A percentile compares a stretch with the other conserved stretches of the same genome.
These are phyloP conservation scores for Orius insidiosus DNA, from an alignment of 1,140 invertebrate genomes.

Conservation along the genomic window DNA sequence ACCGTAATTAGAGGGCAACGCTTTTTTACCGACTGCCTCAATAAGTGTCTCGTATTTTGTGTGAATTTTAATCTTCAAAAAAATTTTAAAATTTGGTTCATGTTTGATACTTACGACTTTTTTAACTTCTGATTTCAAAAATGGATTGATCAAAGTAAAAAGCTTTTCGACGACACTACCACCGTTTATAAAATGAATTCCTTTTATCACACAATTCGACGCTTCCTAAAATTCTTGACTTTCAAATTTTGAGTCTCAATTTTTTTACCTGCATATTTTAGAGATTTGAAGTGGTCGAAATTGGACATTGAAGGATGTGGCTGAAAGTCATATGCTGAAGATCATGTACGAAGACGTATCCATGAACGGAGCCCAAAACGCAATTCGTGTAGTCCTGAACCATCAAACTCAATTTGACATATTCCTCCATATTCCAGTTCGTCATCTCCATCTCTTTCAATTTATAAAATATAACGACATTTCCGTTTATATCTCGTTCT, in stretches of 20 bases:
- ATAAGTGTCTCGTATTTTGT: slow-evolving; percentile 15
- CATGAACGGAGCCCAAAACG: slow-evolving; percentile 16
- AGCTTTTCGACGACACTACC: slow-evolving; percentile 42
- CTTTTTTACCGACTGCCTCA: slow-evolving; percentile 12
- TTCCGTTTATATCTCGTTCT: no score
- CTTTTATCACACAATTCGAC: slow-evolving; percentile 36
- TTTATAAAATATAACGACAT: no score
- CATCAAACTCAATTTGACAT: slow-evolving; percentile 12
- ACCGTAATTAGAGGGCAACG: slow-evolving; percentile 18
- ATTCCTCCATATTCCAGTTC: slow-evolving; percentile 13
- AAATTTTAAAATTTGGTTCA: slow-evolving; percentile 1
- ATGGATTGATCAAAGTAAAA: slow-evolving; percentile 38
- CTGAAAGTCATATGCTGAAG: slow-evolving; percentile 14
- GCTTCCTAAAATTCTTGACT: slow-evolving; percentile 33
- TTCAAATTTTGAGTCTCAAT: no score
- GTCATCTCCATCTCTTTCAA: slow-evolving; percentile 5
- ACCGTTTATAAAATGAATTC: slow-evolving; percentile 41
- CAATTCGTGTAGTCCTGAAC: slow-evolving; percentile 14
- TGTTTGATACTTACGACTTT: slow-evolving; percentile 35
- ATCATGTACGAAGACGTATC: slow-evolving; percentile 19
- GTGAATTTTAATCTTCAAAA: slow-evolving; percentile 16
- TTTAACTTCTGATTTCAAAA: slow-evolving; percentile 42
- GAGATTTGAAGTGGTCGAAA: slow-evolving; percentile 2
- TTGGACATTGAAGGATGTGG: slow-evolving; percentile 13
- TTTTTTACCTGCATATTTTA: slow-evolving; percentile 19